Evolutionary conservation across 2,888 invertebrate species (phyloP), one percentile per base, ranked within the genome.

Genomic region (Cephus runcator): DNA sequence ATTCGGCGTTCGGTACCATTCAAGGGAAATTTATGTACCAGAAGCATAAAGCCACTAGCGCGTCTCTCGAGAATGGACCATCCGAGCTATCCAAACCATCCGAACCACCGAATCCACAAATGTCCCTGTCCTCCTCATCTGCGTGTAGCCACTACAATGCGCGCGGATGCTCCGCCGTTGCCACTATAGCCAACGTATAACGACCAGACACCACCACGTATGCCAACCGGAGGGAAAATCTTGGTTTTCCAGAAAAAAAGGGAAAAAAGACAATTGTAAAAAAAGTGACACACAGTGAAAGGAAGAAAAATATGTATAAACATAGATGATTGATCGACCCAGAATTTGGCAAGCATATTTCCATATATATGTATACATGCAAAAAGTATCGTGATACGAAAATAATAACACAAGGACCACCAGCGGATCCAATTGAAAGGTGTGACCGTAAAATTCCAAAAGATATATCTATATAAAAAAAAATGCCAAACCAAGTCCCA

Each of bases 11-110:
- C 56, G 23, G 23, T 79, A 76, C 84, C 84, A 88, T 89, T 89
- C 86, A 85, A 81, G 80, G 81, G 80, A 87, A 87, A 89, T 89
- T 88, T 89, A 89, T 89, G 87, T 87, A 83, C 83, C 85, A 85
- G 84, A 85, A 85, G 87, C 87, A 89, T 87, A 89, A 88, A 89
- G 85, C 85, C 83, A 81, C 85, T 83, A 84, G 82, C 83, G 79
- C 56, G 34, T 73, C 77, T 33, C 77, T 33, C 68, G 74, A 71
- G 33, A 30, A 79, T 30, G n/a, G 76, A 68, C 78, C 75, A 36
- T 56, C 78, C n/a, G 33, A 56, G 69, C 78, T 75, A 81, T 81
- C 77, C 79, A 76, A 79, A 80, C 78, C 81, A 81, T 83, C 85
- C 83, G 85, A 87, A 87, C 86, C 85, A 82, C 84, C 83, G 77